phyloP scores from a whole-genome alignment of 2,113 vertebrate species.

The Morone saxatilis region DNA sequence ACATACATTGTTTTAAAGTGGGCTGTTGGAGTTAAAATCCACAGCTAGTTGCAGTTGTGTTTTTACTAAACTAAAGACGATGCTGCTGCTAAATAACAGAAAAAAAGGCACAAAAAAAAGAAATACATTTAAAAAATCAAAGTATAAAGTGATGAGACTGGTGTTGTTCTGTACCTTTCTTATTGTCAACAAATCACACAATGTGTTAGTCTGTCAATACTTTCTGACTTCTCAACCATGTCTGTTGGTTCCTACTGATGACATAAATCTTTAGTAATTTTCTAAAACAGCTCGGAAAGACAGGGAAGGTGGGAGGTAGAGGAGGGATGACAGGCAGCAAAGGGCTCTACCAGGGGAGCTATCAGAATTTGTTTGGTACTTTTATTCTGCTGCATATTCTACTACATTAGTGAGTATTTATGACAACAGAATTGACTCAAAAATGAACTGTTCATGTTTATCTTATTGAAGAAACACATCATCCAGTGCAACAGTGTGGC shows the following conservation, averaged over 20 bases:
- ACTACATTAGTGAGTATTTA: not conserved
- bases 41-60: not conserved
- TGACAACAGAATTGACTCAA: not conserved
- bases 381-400: not conserved
- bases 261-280: not conserved
- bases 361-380: not conserved
- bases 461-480: not conserved
- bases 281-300: not conserved
- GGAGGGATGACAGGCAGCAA: too few species aligned
- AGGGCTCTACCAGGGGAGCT: too few species aligned
- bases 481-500: not conserved
- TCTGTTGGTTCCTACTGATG: not conserved
- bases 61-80: slow-evolving; percentile 3
- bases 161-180: not conserved
- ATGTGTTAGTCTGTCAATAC: not conserved
- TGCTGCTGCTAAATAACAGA: slow-evolving; percentile 8
- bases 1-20: not conserved
- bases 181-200: slow-evolving; percentile 30
- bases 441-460: not conserved
- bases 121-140: not conserved
- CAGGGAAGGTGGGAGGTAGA: too few species aligned
- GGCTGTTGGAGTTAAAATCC: slow-evolving; percentile 1
- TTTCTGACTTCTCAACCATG: not conserved
- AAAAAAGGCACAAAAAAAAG: not conserved
- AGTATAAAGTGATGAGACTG: not conserved